Evolutionary conservation across 2,888 invertebrate species (phyloP).

Genomic region (Chelonus formosanus): DNA sequence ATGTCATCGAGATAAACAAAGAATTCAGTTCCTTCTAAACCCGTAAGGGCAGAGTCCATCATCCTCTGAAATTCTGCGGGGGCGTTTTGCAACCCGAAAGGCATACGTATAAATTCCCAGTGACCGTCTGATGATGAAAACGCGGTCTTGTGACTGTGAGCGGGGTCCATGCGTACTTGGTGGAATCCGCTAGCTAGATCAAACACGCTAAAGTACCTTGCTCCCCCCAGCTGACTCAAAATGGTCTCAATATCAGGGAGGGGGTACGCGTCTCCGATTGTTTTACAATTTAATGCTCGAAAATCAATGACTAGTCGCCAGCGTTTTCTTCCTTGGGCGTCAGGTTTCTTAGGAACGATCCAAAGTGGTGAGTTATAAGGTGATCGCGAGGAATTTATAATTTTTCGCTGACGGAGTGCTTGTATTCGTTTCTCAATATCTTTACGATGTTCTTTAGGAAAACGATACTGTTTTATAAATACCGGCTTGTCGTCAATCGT

Average conservation of each 20-base stretch:
- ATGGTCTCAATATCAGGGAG: background rate
- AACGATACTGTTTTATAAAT: too few relatives aligned
- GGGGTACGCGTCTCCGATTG: background rate
- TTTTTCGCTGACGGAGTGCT: too few relatives aligned
- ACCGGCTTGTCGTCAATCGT: too few relatives aligned
- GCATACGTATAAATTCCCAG: background rate
- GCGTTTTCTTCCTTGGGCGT: background rate
- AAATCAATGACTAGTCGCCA: slow-evolving; percentile 3
- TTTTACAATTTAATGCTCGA: background rate
- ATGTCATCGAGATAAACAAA: background rate
- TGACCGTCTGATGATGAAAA: background rate
- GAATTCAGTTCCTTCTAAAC: too few relatives aligned
- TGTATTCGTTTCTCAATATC: too few relatives aligned
- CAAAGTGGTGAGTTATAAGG: background rate
- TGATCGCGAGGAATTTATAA: background rate
- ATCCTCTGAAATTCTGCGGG: background rate
- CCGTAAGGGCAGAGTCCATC: background rate
- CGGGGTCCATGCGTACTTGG: background rate
- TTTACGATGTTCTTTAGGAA: too few relatives aligned
- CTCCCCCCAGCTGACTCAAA: background rate
- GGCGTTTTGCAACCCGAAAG: background rate
- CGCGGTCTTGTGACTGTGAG: background rate
- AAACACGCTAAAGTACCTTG: background rate
- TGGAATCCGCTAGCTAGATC: slow-evolving; percentile 3
- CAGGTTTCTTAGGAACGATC: slow-evolving; percentile 3